These are phyloP conservation scores for Rhorus exstirpatorius DNA, from an alignment of 2,888 invertebrate genomes.

Conservation along the genomic window DNA sequence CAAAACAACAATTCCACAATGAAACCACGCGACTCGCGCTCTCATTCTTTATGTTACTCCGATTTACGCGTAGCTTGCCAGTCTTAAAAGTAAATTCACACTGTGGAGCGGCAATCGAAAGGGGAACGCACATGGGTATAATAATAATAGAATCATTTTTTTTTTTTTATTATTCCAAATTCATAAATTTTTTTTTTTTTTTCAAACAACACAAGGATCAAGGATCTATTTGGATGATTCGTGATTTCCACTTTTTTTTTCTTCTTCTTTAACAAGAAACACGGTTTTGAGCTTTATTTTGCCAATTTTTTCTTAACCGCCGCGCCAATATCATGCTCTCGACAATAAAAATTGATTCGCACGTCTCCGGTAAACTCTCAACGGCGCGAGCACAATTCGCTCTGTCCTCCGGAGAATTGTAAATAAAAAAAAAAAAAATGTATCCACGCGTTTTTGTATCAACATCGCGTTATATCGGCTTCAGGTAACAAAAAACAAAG, in stretches of 20 bases:
- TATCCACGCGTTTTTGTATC: background rate
- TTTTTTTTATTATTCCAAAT: constrained; percentile 31
- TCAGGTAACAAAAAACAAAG: constrained; percentile 33
- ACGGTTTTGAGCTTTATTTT: constrained; percentile 44
- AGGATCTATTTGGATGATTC: constrained; percentile 34
- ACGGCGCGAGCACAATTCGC: constrained; percentile 14
- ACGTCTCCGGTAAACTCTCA: constrained; percentile 11
- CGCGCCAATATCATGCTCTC: constrained; percentile 31
- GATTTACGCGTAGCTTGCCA: constrained; percentile 27
- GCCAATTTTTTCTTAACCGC: background rate
- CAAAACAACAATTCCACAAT: background rate
- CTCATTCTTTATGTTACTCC: background rate
- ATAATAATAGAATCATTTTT: constrained; percentile 8
- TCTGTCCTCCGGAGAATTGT: constrained; percentile 25
- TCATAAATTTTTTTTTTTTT: too few relatives aligned
- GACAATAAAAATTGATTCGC: constrained; percentile 28
- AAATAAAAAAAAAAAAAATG: constrained; percentile 32
- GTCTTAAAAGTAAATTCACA: constrained; percentile 33
- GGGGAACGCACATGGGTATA: constrained; percentile 1
- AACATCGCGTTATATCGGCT: constrained; percentile 15
- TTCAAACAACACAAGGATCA: constrained; percentile 22
- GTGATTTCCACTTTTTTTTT: constrained; percentile 21
- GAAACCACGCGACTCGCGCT: background rate
- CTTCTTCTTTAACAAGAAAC: background rate
- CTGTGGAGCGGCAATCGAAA: constrained; percentile 3